A percentile compares a stretch with the other conserved stretches of the same genome.
Evolutionary conservation across 1,140 invertebrate species (phyloP).

Genomic region (Uloborus diversus): DNA sequence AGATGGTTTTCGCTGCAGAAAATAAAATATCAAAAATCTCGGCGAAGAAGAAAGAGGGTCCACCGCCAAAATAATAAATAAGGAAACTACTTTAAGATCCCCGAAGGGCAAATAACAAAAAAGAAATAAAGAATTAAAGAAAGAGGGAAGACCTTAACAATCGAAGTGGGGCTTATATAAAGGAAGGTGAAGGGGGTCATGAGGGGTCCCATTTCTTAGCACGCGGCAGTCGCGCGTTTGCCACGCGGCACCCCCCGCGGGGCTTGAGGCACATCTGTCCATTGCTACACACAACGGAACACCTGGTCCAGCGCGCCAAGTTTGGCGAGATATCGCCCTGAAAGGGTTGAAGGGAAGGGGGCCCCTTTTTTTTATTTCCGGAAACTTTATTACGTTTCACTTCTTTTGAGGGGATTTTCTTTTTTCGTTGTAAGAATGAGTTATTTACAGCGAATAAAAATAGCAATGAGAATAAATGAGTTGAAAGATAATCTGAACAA

Average conservation of each 20-base stretch:
- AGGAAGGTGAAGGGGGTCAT: slow-evolving; percentile 30
- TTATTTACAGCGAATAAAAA: too few species aligned
- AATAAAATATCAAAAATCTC: neutral
- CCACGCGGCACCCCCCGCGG: slow-evolving; percentile 35
- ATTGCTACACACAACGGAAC: slow-evolving; percentile 28
- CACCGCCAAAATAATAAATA: slow-evolving; percentile 37
- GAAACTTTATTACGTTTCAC: too few species aligned
- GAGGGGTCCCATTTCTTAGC: slow-evolving; percentile 8
- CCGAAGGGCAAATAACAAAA: too few species aligned
- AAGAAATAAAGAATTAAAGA: too few species aligned
- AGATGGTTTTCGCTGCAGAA: slow-evolving; percentile 15
- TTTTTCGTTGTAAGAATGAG: too few species aligned
- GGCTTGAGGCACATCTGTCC: slow-evolving; percentile 38
- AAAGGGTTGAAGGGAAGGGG: neutral
- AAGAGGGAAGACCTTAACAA: slow-evolving; percentile 8
- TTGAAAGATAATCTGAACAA: too few species aligned
- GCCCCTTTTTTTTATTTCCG: too few species aligned
- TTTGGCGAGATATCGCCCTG: slow-evolving; percentile 22
- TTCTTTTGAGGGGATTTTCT: too few species aligned
- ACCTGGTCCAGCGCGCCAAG: neutral
- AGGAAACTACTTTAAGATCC: slow-evolving; percentile 29
- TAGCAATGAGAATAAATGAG: too few species aligned
- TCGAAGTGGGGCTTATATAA: slow-evolving; percentile 28
- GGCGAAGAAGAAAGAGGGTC: neutral
- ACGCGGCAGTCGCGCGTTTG: slow-evolving; percentile 49